Evolutionary conservation across 2,888 invertebrate species (phyloP), one percentile per base, ranked within the genome.

Genomic region (Craniophora ligustri): DNA sequence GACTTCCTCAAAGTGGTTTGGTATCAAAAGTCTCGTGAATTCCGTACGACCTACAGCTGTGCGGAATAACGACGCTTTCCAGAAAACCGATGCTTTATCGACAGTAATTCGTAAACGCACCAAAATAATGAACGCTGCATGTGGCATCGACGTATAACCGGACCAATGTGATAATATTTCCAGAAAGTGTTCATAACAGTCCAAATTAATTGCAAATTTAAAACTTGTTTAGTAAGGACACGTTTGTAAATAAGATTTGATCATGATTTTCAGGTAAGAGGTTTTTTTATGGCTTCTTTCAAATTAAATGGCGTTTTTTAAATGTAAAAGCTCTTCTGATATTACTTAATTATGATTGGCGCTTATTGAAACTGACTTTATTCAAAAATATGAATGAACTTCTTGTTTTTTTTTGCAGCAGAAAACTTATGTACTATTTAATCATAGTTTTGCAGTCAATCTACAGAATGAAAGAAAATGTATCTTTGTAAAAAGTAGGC

Each of bases 11-110:
- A 58, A 66, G 42, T 44, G 41, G 46, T 44, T 21, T 55, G 55
- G 46, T 51, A 65, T 57, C 66, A 49, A 56, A 44, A 64, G 44
- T 35, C 53, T 57, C 48, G 62, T 68, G 76, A 78, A 76, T 75
- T 66, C 59, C 53, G 75, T 79, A 85, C 81, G 82, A 77, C 78
- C 79, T 83, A 82, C 87, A 88, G 87, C 85, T 87, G 88, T 71
- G 78, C 73, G 69, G 67, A 72, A 71, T 82, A 80, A 87, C 75
- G 78, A 79, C 62, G 77, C 67, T 86, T 88, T 88, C 87, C 79
- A 86, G 88, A 85, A 88, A 86, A 79, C 80, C 81, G 78, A 82
- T 85, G 83, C 78, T 88, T 88, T 87, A 87, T 87, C 79, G 85
- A 79, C 82, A 85, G 78, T 85, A 88, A 89, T 87, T 86, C 81